Evolutionary conservation across 2,113 vertebrate species (phyloP), one percentile per base, ranked within the genome.

Genomic region (Myanophis thanlyinensis): DNA sequence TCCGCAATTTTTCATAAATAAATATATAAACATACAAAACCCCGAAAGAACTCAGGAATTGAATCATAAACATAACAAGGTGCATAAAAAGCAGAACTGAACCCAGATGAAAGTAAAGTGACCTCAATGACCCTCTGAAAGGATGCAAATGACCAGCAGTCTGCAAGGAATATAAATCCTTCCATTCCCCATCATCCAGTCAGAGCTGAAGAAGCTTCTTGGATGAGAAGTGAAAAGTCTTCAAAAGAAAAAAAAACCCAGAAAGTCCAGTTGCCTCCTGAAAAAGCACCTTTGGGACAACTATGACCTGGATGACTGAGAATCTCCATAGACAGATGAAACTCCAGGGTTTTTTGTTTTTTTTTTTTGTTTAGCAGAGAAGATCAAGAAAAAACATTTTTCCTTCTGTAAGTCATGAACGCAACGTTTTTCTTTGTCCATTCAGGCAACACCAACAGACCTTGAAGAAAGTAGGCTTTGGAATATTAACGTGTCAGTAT

Each of bases 1-100:
- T 94, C 96, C 96, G 96, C 95, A 91, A 92, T 95, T 96, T 97
- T 96, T 94, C 94, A 97, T 97, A 96, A 96, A 97, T 97, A 96
- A 96, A 95, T 95, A 23, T 0, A 48, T 94, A 94, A 59, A 95
- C 92, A 54, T 93, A 91, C 1, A 47, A 62, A 85, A 93, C 91
- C 88, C 91, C 95, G 94, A 80, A 94, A 93, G 93, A 94, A 94
- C 97, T 49, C 23, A 44, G 4, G 92, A 94, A 94, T 94, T 93
- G 93, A 96, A 95, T 93, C 95, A 96, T 94, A 94, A 95, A 91
- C 94, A 94, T 73, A 93, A 92, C 90, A 95, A 96, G 94, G 95
- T 94, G 93, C 92, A 96, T 93, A 92, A 97, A 95, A 91, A 97
- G 95, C 91, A 92, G 93, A 96, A 96, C 87, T 93, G 92, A 95